Conservation (phyloP, 1,140 invertebrate genomes). For the Ptiloglossa arizonensis region DNA sequence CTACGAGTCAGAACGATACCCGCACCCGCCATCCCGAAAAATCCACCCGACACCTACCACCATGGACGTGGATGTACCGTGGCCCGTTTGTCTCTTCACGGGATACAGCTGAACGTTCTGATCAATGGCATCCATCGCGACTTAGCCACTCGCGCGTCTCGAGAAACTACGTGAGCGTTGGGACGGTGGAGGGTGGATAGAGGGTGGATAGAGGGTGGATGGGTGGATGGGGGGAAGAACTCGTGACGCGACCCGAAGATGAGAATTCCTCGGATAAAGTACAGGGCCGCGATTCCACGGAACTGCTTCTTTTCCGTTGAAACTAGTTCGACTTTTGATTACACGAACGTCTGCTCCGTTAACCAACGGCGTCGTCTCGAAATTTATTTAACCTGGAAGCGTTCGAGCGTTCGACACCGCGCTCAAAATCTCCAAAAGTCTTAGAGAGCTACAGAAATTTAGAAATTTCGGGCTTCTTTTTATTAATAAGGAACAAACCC, state of each 20-base stretch:
- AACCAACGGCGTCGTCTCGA: neutral
- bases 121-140: constrained; percentile 13
- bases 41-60: neutral
- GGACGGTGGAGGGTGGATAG: too few relatives aligned
- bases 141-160: neutral
- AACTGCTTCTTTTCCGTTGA: neutral
- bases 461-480: too few relatives aligned
- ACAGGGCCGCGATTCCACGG: neutral
- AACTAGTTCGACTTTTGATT: neutral
- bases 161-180: neutral
- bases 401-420: too few relatives aligned
- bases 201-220: too few relatives aligned
- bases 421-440: too few relatives aligned
- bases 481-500: too few relatives aligned
- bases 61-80: neutral
- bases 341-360: neutral
- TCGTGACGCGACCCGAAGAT: neutral
- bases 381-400: too few relatives aligned
- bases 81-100: neutral
- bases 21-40: too few relatives aligned
- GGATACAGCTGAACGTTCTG: neutral
- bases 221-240: too few relatives aligned
- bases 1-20: constrained; percentile 9
- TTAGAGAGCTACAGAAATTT: too few relatives aligned
- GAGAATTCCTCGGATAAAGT: neutral